These are phyloP conservation scores for Luffia ferchaultella DNA, from an alignment of 2,888 invertebrate genomes.

Conservation along the genomic window DNA sequence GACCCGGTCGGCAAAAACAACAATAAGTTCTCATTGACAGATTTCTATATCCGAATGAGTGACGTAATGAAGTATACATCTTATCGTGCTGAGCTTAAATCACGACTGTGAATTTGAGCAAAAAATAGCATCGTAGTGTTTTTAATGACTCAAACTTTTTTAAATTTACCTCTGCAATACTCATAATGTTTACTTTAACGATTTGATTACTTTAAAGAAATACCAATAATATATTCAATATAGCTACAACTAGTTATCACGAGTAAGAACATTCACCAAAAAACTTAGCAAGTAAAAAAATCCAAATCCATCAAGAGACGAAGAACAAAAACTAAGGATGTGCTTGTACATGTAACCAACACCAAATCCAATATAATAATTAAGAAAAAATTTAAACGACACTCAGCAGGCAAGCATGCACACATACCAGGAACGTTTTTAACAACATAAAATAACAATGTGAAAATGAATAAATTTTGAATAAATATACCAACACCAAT, in stretches of 20 bases:
- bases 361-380: constrained; percentile 23
- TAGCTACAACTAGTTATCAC: too few species aligned
- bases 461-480: constrained; percentile 27
- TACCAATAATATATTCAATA: too few species aligned
- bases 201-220: too few species aligned
- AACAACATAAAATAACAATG: constrained; percentile 22
- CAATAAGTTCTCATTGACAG: constrained; percentile 49
- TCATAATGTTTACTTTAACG: constrained; percentile 17
- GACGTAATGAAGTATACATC: constrained; percentile 32
- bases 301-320: too few species aligned
- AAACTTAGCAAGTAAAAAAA: too few species aligned
- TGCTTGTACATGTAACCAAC: constrained; percentile 19
- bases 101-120: neutral
- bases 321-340: too few species aligned
- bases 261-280: too few species aligned
- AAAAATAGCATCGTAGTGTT: neutral
- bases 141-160: too few species aligned
- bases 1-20: constrained; percentile 48
- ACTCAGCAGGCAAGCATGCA: constrained; percentile 58
- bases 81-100: neutral
- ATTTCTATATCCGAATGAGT: constrained; percentile 45
- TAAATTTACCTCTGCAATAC: too few species aligned
- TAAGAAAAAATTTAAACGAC: constrained; percentile 24
- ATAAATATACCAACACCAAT: constrained; percentile 38
- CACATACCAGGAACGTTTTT: constrained; percentile 44